These are phyloP conservation scores for Steromphala cineraria DNA, from an alignment of 2,888 invertebrate genomes.

Conservation along the genomic window DNA sequence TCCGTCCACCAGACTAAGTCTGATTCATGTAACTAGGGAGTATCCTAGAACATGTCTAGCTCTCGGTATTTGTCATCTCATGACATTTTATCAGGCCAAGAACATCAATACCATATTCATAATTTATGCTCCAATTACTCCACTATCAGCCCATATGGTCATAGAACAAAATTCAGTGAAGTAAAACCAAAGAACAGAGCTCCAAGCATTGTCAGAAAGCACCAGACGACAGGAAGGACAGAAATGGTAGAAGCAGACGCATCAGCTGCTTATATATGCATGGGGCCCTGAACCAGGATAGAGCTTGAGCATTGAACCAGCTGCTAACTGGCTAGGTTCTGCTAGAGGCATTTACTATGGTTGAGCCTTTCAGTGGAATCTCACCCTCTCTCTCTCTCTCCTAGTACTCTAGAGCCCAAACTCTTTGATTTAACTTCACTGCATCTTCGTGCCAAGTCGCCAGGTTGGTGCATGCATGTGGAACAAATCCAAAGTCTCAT, in stretches of 20 bases:
- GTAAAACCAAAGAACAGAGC: too few species aligned
- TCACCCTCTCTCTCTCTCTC: neutral
- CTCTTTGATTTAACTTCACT: neutral
- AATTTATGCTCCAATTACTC: neutral
- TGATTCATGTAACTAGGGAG: too few species aligned
- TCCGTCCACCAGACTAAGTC: too few species aligned
- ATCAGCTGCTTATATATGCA: neutral
- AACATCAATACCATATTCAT: neutral
- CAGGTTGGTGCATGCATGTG: conserved; percentile 2
- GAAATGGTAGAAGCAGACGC: neutral
- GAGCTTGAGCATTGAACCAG: neutral
- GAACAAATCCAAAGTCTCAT: neutral
- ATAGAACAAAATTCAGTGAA: too few species aligned
- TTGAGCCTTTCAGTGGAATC: neutral
- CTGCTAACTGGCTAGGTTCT: neutral
- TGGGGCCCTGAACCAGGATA: neutral
- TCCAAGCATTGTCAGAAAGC: neutral
- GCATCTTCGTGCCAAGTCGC: neutral
- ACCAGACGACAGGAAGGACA: neutral
- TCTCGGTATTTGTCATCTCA: too few species aligned
- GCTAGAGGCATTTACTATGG: neutral
- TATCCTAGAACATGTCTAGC: too few species aligned
- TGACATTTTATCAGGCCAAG: too few species aligned
- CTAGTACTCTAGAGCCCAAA: neutral
- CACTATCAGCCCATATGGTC: neutral